Percentiles rank a stretch among this genome's conserved stretches.
Evolutionary conservation across 2,888 invertebrate genomes (phyloP).

Genomic region (Metalampra italica): DNA sequence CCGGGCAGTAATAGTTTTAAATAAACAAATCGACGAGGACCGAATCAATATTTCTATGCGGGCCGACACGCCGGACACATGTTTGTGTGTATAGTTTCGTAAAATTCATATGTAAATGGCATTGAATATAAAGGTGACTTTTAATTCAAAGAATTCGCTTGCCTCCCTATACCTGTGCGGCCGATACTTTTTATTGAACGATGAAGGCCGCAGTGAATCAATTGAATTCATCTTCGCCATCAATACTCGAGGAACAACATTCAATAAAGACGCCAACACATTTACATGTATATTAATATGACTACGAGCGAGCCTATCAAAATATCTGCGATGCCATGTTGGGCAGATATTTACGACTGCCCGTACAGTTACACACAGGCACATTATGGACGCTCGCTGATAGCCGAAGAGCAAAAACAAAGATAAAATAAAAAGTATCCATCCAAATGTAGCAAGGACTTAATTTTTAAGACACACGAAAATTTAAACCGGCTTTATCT

Average conservation of each 20-base stretch:
- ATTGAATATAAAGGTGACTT: too few species aligned
- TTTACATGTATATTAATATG: slow-evolving; percentile 3
- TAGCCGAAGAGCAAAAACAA: neutral
- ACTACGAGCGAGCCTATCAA: neutral
- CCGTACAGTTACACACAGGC: neutral
- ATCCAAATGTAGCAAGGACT: neutral
- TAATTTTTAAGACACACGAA: too few species aligned
- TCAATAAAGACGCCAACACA: neutral
- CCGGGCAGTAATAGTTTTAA: too few species aligned
- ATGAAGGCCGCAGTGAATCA: neutral
- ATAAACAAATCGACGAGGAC: too few species aligned
- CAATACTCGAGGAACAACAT: neutral
- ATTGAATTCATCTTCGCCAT: neutral
- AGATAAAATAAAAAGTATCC: neutral
- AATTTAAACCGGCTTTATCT: too few species aligned
- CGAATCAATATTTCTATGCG: too few species aligned
- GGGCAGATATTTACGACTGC: slow-evolving; percentile 2
- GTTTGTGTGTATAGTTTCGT: too few species aligned
- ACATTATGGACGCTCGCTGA: neutral
- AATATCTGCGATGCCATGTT: slow-evolving; percentile 3
- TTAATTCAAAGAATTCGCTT: too few species aligned
- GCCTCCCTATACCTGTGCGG: too few species aligned
- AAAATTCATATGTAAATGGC: too few species aligned
- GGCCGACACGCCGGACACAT: too few species aligned
- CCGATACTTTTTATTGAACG: too few species aligned